Evolutionary conservation across 2,797 vertebrate genomes (phyloP).

Genomic region (Ptychobarbus kaznakovi): DNA sequence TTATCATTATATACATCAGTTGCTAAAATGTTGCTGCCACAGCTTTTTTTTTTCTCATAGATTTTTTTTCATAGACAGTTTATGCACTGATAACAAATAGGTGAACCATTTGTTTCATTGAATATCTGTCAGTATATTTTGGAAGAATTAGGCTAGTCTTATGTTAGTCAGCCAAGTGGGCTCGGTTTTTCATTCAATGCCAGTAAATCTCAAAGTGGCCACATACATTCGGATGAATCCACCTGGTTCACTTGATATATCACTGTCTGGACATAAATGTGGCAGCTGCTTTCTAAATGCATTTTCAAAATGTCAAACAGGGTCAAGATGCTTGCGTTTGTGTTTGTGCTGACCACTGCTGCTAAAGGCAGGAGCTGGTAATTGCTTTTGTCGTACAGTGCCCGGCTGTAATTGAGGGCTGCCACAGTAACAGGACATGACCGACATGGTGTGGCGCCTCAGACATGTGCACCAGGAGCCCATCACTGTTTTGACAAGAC

Average conservation of each 20-base stretch:
- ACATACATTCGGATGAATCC: background rate
- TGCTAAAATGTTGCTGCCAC: background rate
- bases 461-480: slow-evolving; percentile 45
- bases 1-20: background rate
- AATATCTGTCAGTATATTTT: slow-evolving; percentile 16
- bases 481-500: slow-evolving; percentile 51
- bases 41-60: too few relatives aligned
- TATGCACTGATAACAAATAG: too few relatives aligned
- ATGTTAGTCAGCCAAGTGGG: background rate
- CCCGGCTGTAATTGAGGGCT: slow-evolving; percentile 33
- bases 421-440: slow-evolving; percentile 16
- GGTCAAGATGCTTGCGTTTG: background rate
- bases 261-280: background rate
- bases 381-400: slow-evolving; percentile 37
- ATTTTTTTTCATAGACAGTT: too few relatives aligned
- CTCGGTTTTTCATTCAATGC: background rate
- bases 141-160: background rate
- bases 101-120: background rate
- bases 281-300: slow-evolving; percentile 18
- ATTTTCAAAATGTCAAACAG: slow-evolving; percentile 18
- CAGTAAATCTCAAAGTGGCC: background rate
- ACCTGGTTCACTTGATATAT: background rate
- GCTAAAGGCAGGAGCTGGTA: slow-evolving; percentile 34
- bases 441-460: background rate
- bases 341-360: slow-evolving; percentile 37